These are phyloP conservation scores for Cancer borealis DNA, from an alignment of 2,888 invertebrate genomes.

Conservation along the genomic window DNA sequence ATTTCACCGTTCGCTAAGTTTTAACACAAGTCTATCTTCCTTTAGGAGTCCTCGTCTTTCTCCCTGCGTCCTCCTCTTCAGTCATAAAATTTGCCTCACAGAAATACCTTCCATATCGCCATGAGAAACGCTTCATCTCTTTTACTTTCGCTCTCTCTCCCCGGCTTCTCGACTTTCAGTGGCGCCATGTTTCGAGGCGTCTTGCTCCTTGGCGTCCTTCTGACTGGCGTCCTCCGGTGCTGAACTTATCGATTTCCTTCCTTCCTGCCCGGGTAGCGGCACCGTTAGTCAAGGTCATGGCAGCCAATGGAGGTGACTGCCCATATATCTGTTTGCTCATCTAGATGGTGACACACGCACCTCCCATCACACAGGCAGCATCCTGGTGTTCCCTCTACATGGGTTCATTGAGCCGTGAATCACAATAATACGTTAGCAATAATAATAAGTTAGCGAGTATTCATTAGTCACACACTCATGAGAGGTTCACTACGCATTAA, in stretches of 20 bases:
- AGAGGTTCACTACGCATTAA: too few species aligned
- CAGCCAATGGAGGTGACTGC: neutral
- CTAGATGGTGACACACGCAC: too few species aligned
- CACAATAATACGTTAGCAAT: too few species aligned
- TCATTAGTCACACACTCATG: too few species aligned
- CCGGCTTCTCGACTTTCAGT: neutral
- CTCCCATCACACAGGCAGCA: too few species aligned
- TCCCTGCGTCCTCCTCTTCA: neutral
- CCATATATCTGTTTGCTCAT: too few species aligned
- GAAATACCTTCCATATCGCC: neutral
- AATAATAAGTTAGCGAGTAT: too few species aligned
- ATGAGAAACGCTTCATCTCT: neutral
- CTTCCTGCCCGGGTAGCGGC: slow-evolving; percentile 12
- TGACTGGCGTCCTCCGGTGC: slow-evolving; percentile 27
- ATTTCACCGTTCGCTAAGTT: too few species aligned
- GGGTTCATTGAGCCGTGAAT: too few species aligned
- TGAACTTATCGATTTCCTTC: slow-evolving; percentile 32
- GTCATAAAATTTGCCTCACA: slow-evolving; percentile 12
- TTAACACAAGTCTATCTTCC: too few species aligned
- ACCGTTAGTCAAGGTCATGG: neutral
- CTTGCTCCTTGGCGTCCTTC: slow-evolving; percentile 3
- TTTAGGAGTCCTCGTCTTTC: neutral
- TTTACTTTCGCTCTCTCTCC: neutral
- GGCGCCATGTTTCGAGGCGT: slow-evolving; percentile 15
- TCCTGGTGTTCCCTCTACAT: too few species aligned